These are phyloP conservation scores for Empidonax alnorum DNA, from an alignment of 2,113 vertebrate genomes.

Conservation along the genomic window DNA sequence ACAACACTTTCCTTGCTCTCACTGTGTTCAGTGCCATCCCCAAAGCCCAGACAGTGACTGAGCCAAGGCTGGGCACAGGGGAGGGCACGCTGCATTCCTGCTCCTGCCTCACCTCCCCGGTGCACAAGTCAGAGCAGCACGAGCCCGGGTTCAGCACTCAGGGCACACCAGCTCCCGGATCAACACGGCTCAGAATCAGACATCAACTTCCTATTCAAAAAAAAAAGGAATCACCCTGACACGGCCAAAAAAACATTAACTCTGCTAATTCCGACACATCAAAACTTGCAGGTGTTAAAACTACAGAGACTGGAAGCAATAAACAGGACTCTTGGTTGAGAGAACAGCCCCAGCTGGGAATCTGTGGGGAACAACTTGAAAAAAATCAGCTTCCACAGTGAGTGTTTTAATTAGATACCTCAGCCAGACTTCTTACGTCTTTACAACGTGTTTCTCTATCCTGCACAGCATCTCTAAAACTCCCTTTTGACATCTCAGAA, in stretches of 20 bases:
- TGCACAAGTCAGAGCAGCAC: background rate
- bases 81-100: background rate
- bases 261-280: background rate
- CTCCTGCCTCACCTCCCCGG: background rate
- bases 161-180: fast-evolving
- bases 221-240: background rate
- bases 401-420: conserved; percentile 53
- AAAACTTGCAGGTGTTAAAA: background rate
- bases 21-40: background rate
- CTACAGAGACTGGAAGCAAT: background rate
- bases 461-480: background rate
- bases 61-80: background rate
- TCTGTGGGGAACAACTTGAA: background rate
- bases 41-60: background rate
- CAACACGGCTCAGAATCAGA: background rate
- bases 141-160: background rate
- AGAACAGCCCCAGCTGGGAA: background rate
- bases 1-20: background rate
- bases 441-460: background rate
- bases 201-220: background rate
- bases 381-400: conserved; percentile 5
- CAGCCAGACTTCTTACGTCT: conserved; percentile 17
- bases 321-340: background rate
- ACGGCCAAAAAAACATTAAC: background rate
- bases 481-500: background rate